Conservation (phyloP, 2,797 vertebrate genomes). For the Macrochelys suwanniensis region DNA sequence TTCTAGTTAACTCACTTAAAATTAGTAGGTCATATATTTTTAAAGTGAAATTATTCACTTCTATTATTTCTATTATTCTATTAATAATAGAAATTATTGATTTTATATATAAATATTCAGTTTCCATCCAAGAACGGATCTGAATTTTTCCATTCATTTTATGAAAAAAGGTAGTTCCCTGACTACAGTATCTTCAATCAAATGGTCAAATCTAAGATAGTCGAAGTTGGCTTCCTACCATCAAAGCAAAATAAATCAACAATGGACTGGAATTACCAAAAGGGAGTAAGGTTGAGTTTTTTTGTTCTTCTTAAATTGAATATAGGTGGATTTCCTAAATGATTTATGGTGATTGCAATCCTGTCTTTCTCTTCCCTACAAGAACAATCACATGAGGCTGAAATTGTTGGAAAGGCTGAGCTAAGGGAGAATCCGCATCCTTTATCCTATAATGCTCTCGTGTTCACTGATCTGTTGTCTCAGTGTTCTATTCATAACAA, state of each 20-base stretch:
- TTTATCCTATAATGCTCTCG: conserved; percentile 19
- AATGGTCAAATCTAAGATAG: not conserved
- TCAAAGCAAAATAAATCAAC: conserved; percentile 8
- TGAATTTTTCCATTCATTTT: not conserved
- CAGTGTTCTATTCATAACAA: conserved; percentile 46
- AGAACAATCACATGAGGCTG: conserved; percentile 45
- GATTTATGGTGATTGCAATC: conserved; percentile 43
- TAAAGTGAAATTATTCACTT: too few relatives aligned
- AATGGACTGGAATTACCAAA: conserved; percentile 9
- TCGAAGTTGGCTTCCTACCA: not conserved
- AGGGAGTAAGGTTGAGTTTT: not conserved
- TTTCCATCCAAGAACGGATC: not conserved
- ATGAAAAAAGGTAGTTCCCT: not conserved
- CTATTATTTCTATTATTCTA: too few relatives aligned
- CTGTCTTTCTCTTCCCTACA: conserved; percentile 50
- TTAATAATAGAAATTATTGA: not conserved
- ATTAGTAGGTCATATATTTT: not conserved
- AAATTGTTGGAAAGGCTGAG: conserved; percentile 59
- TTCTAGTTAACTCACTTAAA: not conserved
- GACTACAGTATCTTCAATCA: not conserved
- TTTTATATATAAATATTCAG: not conserved
- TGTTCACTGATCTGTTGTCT: conserved; percentile 45
- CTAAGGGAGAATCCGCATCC: conserved; percentile 51
- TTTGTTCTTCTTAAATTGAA: conserved; percentile 44
- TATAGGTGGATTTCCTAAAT: conserved; percentile 46